Percentiles rank a stretch among this genome's conserved stretches.
Conservation (phyloP, 2,888 invertebrate species). For the Ophioninae sp. region DNA sequence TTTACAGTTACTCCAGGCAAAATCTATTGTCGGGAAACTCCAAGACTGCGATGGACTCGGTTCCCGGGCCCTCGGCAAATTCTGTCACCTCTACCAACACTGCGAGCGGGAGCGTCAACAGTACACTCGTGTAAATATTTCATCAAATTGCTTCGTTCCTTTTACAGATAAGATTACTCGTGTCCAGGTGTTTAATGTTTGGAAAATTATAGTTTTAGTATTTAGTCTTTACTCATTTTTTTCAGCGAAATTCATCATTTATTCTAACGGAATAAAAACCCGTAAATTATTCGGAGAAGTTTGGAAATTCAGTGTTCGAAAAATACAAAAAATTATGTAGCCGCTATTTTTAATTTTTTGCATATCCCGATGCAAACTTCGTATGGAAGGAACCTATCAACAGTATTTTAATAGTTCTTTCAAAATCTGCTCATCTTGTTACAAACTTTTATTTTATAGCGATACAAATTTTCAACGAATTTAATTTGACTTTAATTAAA, state of each 20-base stretch:
- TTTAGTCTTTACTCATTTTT: background rate
- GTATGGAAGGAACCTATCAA: background rate
- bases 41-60: constrained; percentile 83
- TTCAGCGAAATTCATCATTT: background rate
- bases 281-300: background rate
- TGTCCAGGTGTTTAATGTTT: background rate
- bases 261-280: background rate
- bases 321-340: background rate
- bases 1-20: constrained; percentile 92
- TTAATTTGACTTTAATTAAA: background rate
- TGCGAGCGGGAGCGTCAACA: constrained; percentile 67
- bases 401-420: background rate
- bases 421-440: background rate
- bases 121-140: constrained; percentile 67
- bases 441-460: background rate
- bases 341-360: background rate
- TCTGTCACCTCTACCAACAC: constrained; percentile 68
- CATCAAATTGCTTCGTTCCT: background rate
- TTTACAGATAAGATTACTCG: background rate
- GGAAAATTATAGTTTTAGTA: background rate
- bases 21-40: constrained; percentile 90
- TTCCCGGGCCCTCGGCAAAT: constrained; percentile 67
- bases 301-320: background rate
- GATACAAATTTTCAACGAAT: no score
- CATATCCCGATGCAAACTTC: background rate